Percentiles rank a stretch among this genome's conserved stretches.
Evolutionary conservation across 1,140 invertebrate species (phyloP).

Genomic region (Samia ricini): DNA sequence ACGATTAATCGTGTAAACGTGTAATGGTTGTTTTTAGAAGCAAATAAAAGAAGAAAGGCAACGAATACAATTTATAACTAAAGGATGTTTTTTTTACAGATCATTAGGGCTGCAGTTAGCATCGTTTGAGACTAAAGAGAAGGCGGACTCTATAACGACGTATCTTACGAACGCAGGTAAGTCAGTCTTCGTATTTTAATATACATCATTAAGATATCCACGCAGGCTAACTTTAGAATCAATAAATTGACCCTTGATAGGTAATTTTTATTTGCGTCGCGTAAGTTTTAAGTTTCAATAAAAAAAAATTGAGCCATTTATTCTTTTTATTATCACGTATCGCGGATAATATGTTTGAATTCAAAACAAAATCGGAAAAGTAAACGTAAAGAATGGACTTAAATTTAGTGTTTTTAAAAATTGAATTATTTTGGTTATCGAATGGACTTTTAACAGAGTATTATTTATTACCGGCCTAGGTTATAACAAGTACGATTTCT

Average conservation of each 20-base stretch:
- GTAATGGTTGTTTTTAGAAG: no score
- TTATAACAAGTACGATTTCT: conserved; percentile 90
- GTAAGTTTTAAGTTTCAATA: no score
- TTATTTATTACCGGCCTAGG: conserved; percentile 65
- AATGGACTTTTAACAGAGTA: neutral
- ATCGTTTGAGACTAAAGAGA: conserved; percentile 91
- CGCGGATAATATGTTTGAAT: no score
- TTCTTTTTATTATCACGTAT: no score
- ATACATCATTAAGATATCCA: neutral
- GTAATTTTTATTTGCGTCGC: no score
- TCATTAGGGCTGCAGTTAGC: conserved; percentile 90
- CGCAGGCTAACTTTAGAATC: neutral
- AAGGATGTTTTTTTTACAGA: conserved; percentile 57
- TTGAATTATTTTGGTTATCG: no score
- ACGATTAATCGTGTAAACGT: no score
- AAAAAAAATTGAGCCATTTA: no score
- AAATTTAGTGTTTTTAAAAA: no score
- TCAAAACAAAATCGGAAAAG: no score
- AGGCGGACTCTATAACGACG: conserved; percentile 89
- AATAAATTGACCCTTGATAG: neutral
- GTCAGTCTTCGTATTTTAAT: neutral
- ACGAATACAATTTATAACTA: neutral
- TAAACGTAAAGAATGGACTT: no score
- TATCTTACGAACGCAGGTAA: conserved; percentile 88
- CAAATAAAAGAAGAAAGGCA: neutral